Evolutionary conservation across 2,113 vertebrate species (phyloP).

Genomic region (Thunnus thynnus): DNA sequence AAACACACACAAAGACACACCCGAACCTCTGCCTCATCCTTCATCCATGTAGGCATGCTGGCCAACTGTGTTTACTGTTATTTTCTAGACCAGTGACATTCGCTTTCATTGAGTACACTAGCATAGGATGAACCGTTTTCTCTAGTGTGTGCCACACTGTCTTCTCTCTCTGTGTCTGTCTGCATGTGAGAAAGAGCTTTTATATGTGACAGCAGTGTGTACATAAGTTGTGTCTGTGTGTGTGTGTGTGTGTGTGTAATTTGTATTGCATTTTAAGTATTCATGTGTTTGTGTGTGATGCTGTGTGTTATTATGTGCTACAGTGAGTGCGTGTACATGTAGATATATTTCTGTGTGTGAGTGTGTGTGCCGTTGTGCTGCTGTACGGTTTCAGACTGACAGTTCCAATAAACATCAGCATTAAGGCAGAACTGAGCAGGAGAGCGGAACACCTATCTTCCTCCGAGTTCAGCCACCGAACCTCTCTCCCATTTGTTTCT

Average conservation of each 20-base stretch:
- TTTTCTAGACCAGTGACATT: slow-evolving; percentile 52
- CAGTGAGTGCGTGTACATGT: slow-evolving; percentile 2
- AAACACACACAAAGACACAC: slow-evolving; percentile 11
- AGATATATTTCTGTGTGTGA: neutral
- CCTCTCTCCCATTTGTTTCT: slow-evolving; percentile 32
- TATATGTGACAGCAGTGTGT: slow-evolving; percentile 11
- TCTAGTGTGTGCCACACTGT: slow-evolving; percentile 6
- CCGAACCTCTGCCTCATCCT: neutral
- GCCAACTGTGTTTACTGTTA: slow-evolving; percentile 33
- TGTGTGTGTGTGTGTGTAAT: neutral
- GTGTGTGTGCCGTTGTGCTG: slow-evolving; percentile 15
- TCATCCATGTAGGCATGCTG: slow-evolving; percentile 23
- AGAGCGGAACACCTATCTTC: slow-evolving; percentile 51
- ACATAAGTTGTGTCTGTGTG: neutral
- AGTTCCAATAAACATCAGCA: slow-evolving; percentile 73
- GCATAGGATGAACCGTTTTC: slow-evolving; percentile 36
- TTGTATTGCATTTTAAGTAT: slow-evolving; percentile 22
- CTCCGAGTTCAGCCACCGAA: slow-evolving; percentile 15
- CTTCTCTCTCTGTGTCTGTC: neutral
- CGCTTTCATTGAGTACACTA: slow-evolving; percentile 31
- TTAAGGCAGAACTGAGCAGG: slow-evolving; percentile 67
- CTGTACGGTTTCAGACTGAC: slow-evolving; percentile 57
- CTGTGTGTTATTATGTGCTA: neutral
- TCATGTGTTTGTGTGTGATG: neutral
- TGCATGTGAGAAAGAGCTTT: neutral